Percentiles rank a stretch among this genome's conserved stretches.
phyloP scores from a whole-genome alignment of 2,797 vertebrate genomes.

The Miichthys miiuy region DNA sequence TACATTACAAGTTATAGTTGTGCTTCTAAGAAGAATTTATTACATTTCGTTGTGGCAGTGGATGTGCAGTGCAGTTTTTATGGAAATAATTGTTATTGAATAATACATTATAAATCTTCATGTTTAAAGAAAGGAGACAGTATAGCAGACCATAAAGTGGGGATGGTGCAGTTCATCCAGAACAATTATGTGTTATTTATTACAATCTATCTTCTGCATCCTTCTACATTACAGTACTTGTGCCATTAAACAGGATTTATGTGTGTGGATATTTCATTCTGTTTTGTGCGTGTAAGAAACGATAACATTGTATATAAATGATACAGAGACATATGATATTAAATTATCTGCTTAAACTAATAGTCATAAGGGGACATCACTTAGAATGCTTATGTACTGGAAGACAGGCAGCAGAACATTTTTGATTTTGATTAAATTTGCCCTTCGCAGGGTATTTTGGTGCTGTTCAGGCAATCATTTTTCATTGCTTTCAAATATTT shows the following conservation, averaged over 20 bases:
- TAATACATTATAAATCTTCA: not conserved
- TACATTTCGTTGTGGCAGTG: not conserved
- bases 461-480: not conserved
- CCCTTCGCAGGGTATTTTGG: not conserved
- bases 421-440: not conserved
- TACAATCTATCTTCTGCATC: not conserved
- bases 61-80: not conserved
- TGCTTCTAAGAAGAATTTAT: not conserved
- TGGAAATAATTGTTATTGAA: not conserved
- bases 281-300: not conserved
- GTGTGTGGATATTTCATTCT: not conserved
- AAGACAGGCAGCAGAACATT: not conserved
- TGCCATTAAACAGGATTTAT: not conserved
- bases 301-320: not conserved
- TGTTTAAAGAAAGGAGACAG: not conserved
- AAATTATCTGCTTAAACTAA: not conserved
- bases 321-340: not conserved
- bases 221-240: not conserved
- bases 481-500: too few species aligned
- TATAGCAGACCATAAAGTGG: not conserved
- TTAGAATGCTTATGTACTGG: too few species aligned
- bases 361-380: too few species aligned
- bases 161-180: not conserved
- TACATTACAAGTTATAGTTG: not conserved
- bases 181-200: too few species aligned